Base-by-base conservation (phyloP, 2,888 invertebrate genomes). In the Epirrita christyi region DNA sequence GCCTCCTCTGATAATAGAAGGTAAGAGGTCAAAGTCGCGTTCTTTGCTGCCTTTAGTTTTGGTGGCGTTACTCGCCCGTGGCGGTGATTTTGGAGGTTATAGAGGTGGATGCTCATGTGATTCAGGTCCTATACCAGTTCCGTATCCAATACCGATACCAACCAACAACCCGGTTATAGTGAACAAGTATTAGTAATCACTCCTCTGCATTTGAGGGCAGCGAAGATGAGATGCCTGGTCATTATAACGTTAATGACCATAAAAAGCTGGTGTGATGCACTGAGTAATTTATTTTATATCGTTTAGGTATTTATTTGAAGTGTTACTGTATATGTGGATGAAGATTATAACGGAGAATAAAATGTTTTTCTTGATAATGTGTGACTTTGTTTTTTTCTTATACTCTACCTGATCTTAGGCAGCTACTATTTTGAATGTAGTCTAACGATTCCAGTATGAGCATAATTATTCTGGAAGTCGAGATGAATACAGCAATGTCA, bases 131-230 rank as follows among this genome's bases (percentile, higher is more conserved):
- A 73, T 68, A 10, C 78, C 77, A 1, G 48, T 81, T 14, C 85
- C 85, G 1, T 85, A 67, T 52, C 85, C 85, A 0, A 75, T 85
- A 62, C 66, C 78, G 0, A 69, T 85, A 28, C 79, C 84, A 7
- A 73, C 73, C 5, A 78, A 72, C 46, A 79, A 67, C 58, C 74
- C 78, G 14, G 70, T 83, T 11, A 71, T 82, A 60, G 41, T 60
- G 3, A 50, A 41, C 29, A 43, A 61, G 41, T 42, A 59, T 14
- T 28, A n/a, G n/a, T n/a, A 13, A 41, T 34, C 34, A 37, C 28
- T 29, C 38, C 14, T 43, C 38, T 28, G 51, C 21, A 44, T 57
- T 32, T 36, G 15, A 47, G 50, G 34, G 10, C 55, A 53, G 32
- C 43, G 11, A 47, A 43, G 29, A 49, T 38, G 21, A 28, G 40